Evolutionary conservation across 2,888 invertebrate genomes (phyloP), one percentile per base, ranked within the genome.

Genomic region (Caenorhabditis imperialis): DNA sequence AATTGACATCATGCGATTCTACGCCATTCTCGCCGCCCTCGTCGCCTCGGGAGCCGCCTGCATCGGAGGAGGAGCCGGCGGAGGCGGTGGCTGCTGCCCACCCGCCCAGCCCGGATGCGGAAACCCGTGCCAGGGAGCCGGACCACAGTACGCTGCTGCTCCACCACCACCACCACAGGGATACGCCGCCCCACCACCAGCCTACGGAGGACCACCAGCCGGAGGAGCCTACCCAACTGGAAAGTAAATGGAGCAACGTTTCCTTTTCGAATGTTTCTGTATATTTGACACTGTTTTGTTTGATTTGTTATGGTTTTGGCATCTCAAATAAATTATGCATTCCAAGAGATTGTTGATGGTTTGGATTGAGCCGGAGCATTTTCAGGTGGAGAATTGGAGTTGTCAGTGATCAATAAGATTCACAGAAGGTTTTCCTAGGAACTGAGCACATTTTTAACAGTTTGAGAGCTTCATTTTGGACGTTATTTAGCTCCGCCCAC

Each of bases 11-110:
- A n/a, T n/a, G n/a, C n/a, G n/a, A n/a, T n/a, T n/a, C n/a, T n/a
- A n/a, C 38, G 53, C 65, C 16, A 50, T 72, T 38, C 20, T 58
- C 58, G 57, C 58, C 40, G 62, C 58, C 25, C 62, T 72, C 16
- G 63, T 63, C 22, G 57, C 72, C 20, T 58, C 70, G 35, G 76
- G 79, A 30, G 51, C 54, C 12, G 62, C 58, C 22, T 75, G 79
- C 45, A 44, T 72, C 45, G 73, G 73, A 53, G 55, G 54, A 47
- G 25, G n/a, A n/a, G n/a, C n/a, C n/a, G n/a, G 30, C 12, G 65
- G 65, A 33, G 75, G 75, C 23, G 63, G 75, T 48, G 60, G 63
- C 20, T 79, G 79, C 58, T 78, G 78, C 42, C 73, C 73, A 45
- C 60, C 62, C 35, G 58, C 79, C 23, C 55, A 63, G 40, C 74